Evolutionary conservation across 2,113 vertebrate species (phyloP).

Genomic region (Balaeniceps rex): DNA sequence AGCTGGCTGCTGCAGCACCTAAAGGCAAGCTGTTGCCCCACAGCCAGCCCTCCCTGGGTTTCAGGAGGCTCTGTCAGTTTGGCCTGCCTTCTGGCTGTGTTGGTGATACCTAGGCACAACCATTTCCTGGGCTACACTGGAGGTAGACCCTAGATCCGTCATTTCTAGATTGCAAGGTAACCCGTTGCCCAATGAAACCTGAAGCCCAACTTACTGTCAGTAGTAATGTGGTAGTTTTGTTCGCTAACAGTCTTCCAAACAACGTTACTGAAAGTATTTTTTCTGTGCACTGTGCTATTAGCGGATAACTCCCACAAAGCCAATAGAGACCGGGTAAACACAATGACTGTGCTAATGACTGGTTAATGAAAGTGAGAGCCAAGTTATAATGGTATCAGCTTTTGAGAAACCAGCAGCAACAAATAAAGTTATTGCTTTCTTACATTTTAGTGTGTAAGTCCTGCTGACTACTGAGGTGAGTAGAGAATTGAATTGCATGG

Average conservation of each 20-base stretch:
- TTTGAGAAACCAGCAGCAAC: conserved; percentile 5
- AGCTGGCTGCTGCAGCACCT: neutral
- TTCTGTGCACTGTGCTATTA: neutral
- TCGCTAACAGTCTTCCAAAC: neutral
- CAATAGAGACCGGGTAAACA: neutral
- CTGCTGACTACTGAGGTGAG: neutral
- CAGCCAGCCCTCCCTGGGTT: neutral
- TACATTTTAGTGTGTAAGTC: neutral
- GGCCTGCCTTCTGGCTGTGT: neutral
- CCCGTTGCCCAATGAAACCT: fast-evolving
- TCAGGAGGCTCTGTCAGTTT: neutral
- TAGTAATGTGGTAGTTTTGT: neutral
- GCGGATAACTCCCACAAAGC: neutral
- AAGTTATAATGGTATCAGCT: neutral
- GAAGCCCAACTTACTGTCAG: neutral
- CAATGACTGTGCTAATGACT: neutral
- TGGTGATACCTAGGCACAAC: neutral
- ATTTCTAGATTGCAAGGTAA: neutral
- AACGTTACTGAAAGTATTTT: neutral
- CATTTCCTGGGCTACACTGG: neutral
- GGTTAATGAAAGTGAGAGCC: neutral
- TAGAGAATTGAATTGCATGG: neutral
- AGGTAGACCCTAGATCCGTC: neutral
- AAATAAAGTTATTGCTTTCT: neutral
- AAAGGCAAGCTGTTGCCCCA: neutral